Evolutionary conservation across 2,797 vertebrate genomes (phyloP).

Genomic region (Galagoides demidoff): DNA sequence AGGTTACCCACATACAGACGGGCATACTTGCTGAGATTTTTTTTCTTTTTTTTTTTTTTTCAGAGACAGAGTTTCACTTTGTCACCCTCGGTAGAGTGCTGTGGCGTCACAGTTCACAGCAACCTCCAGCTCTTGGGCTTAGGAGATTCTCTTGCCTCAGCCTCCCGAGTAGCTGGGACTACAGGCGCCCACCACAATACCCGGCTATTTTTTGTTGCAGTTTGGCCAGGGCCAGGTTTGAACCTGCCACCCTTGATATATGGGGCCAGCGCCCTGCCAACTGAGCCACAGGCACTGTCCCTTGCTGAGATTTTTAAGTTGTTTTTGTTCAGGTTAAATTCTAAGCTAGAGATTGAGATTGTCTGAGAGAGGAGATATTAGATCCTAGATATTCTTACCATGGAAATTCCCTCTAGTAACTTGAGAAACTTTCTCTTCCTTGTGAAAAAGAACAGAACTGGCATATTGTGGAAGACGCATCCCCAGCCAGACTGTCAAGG

Average conservation of each 20-base stretch:
- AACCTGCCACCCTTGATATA: too few relatives aligned
- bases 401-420: background rate
- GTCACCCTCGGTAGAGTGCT: too few relatives aligned
- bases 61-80: too few relatives aligned
- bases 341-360: background rate
- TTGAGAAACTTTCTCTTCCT: background rate
- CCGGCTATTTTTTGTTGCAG: too few relatives aligned
- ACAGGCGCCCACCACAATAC: too few relatives aligned
- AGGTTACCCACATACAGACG: background rate
- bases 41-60: background rate
- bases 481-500: background rate
- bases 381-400: background rate
- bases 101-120: too few relatives aligned
- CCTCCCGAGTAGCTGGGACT: too few relatives aligned
- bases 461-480: background rate
- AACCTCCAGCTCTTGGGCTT: too few relatives aligned
- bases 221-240: too few relatives aligned
- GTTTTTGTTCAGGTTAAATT: background rate
- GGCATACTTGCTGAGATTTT: background rate
- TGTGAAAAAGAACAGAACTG: background rate
- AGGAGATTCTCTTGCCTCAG: too few relatives aligned
- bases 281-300: too few relatives aligned
- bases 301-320: background rate
- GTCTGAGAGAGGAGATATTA: background rate
- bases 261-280: too few relatives aligned